Evolutionary conservation across 2,888 invertebrate genomes (phyloP).

Genomic region (Zele albiditarsus): DNA sequence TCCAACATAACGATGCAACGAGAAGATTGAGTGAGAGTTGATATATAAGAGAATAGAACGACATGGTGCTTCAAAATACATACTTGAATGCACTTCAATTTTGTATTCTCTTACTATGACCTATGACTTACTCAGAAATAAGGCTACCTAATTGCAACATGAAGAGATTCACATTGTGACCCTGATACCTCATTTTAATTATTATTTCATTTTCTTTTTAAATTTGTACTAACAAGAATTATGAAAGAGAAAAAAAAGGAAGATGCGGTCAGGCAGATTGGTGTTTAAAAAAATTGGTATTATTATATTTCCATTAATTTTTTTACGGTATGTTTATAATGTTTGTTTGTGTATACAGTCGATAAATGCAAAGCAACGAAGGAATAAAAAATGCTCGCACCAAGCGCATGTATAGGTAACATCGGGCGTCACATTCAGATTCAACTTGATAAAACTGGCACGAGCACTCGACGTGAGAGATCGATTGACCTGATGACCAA

Average conservation of each 20-base stretch:
- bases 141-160: neutral
- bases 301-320: neutral
- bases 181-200: neutral
- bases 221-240: neutral
- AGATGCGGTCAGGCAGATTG: neutral
- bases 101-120: neutral
- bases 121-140: neutral
- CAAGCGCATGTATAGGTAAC: neutral
- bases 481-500: conserved; percentile 35
- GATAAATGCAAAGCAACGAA: neutral
- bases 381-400: neutral
- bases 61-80: too few species aligned
- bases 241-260: neutral
- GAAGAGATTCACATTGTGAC: neutral
- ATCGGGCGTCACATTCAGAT: conserved; percentile 19
- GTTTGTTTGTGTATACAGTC: neutral
- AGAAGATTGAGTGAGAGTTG: too few species aligned
- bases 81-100: neutral
- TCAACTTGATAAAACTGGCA: conserved; percentile 27
- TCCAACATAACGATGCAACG: too few species aligned
- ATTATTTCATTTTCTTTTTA: neutral
- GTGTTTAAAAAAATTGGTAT: neutral
- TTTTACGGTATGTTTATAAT: neutral
- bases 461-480: conserved; percentile 17
- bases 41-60: neutral